These are phyloP conservation scores for Zoroaster sp. DNA, from an alignment of 53 echinoderm and acorn worm species.

Conservation along the genomic window DNA sequence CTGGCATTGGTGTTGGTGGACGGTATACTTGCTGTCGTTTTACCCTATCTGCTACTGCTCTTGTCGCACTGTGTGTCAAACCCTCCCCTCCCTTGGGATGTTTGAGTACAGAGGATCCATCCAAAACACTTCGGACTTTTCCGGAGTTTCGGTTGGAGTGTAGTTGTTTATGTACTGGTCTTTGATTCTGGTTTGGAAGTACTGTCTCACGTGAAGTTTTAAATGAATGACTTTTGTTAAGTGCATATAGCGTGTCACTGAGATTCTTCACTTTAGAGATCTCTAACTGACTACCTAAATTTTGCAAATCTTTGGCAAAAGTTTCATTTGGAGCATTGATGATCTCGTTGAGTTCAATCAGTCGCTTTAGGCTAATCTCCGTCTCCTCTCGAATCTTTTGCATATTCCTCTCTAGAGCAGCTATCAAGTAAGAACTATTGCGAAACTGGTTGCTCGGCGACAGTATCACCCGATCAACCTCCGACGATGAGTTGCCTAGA, in stretches of 20 bases:
- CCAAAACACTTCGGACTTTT: background rate
- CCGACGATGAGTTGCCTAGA: background rate
- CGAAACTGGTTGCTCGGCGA: slow-evolving; percentile 44
- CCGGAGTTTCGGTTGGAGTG: background rate
- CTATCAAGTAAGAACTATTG: slow-evolving; percentile 79
- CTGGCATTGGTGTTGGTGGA: slow-evolving; percentile 71
- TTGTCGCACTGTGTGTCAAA: slow-evolving; percentile 1
- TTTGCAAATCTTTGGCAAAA: background rate
- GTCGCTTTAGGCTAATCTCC: slow-evolving; percentile 77
- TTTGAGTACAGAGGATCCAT: background rate
- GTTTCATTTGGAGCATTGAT: slow-evolving; percentile 61
- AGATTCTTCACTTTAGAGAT: background rate
- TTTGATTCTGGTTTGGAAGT: background rate
- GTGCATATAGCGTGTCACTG: background rate
- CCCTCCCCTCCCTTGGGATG: background rate
- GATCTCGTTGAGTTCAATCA: slow-evolving; percentile 77
- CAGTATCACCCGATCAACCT: slow-evolving; percentile 8
- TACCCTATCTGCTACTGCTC: background rate
- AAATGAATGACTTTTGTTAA: background rate
- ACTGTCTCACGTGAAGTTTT: background rate
- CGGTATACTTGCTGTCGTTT: background rate
- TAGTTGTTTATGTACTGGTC: background rate
- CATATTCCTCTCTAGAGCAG: slow-evolving; percentile 93
- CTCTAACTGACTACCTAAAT: background rate
- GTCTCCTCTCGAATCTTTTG: slow-evolving; percentile 88